Evolutionary conservation across 2,888 invertebrate species (phyloP), one percentile per base, ranked within the genome.

Genomic region (Nemotelus pantherinus): DNA sequence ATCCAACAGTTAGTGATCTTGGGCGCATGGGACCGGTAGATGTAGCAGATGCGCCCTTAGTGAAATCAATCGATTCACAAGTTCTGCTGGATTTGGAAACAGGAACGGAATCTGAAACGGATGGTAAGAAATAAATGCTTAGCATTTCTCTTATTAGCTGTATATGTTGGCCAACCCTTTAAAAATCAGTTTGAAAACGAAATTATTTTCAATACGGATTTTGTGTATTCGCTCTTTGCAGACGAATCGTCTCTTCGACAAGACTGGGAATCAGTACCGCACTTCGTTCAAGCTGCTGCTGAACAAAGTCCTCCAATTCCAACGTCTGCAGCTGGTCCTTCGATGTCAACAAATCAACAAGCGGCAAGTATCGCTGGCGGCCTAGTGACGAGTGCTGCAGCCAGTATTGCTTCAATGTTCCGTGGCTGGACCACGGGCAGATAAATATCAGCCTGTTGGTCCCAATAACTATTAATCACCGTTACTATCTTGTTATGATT

Each of bases 331-430:
- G 63, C 39, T 6, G 48, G 9, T 7, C 60, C 47, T 47, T 41
- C 48, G 5, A 78, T 81, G 0, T 83, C 84, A 77, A 82, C 83
- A 3, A 85, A 86, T 74, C 84, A 83, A 64, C 86, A 86, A 80
- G 85, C 86, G 77, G 84, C 87, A 81, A 89, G 91, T 87, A 90
- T 92, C 81, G 93, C 93, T 58, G 92, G 92, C 47, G 93, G 94
- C 75, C 89, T 95, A 43, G 92, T 95, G 82, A 93, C 93, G 77
- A 94, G 95, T 82, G 94, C 95, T 45, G 94, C 94, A 75, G 94
- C 94, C 77, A 93, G 94, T 80, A 89, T 96, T 81, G 93, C 93
- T 64, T 95, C 95, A 77, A 90, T 95, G 83, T 94, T 94, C 92
- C 91, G 93, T 82, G 93, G 92, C 6, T 92, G 92, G 90, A 92